These are phyloP conservation scores for Megaleporinus macrocephalus DNA, from an alignment of 2,113 vertebrate species.

Conservation along the genomic window DNA sequence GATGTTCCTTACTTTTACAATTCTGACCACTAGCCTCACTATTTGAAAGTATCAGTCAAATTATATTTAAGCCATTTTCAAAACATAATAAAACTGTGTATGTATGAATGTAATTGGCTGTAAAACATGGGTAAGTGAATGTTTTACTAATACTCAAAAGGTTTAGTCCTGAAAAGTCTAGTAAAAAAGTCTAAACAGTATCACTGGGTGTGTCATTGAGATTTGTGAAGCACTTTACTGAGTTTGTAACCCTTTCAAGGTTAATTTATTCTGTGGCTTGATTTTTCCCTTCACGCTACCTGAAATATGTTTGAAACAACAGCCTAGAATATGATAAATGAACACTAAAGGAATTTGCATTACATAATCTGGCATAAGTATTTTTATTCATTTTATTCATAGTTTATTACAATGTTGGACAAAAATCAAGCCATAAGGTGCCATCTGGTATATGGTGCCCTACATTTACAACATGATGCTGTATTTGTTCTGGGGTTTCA, in stretches of 20 bases:
- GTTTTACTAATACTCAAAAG: slow-evolving; percentile 27
- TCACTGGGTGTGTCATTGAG: slow-evolving; percentile 2
- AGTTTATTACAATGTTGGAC: not conserved
- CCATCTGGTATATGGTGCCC: slow-evolving; percentile 46
- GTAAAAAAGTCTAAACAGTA: not conserved
- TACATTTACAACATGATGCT: not conserved
- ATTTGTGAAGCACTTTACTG: slow-evolving; percentile 36
- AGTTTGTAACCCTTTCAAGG: slow-evolving; percentile 20
- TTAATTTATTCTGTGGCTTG: slow-evolving; percentile 47
- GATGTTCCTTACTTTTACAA: not conserved
- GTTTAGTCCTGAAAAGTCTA: too few relatives aligned
- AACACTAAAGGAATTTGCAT: not conserved
- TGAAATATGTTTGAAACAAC: not conserved
- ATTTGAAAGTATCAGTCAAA: not conserved
- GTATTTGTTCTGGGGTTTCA: slow-evolving; percentile 31
- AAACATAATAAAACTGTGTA: slow-evolving; percentile 3
- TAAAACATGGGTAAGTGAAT: slow-evolving; percentile 5
- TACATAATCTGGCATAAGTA: not conserved
- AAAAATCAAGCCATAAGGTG: slow-evolving; percentile 26
- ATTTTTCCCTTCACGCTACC: not conserved
- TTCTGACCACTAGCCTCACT: not conserved
- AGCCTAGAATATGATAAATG: not conserved
- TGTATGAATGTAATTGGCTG: slow-evolving; percentile 20
- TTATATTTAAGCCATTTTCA: not conserved
- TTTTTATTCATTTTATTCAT: slow-evolving; percentile 27